Evolutionary conservation across 2,797 vertebrate species (phyloP).

Genomic region (Amniataba percoides): DNA sequence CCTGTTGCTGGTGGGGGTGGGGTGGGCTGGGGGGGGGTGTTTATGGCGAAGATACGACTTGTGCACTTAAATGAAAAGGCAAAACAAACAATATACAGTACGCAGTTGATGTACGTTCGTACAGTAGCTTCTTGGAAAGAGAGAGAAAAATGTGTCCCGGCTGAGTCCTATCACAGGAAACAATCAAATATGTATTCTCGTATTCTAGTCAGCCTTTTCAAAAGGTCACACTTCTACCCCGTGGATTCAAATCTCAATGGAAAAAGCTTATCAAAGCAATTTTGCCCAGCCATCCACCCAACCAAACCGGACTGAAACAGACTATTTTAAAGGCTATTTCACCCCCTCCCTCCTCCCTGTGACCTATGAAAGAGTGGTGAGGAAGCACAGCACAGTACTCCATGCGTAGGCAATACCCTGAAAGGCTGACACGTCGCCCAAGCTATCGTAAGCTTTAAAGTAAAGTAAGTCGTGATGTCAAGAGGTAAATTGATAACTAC

Average conservation of each 20-base stretch:
- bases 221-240: slow-evolving; percentile 84
- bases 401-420: slow-evolving; percentile 29
- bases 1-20: not conserved
- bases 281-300: slow-evolving; percentile 62
- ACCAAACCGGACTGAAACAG: slow-evolving; percentile 59
- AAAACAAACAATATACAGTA: slow-evolving; percentile 41
- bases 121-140: slow-evolving; percentile 38
- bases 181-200: slow-evolving; percentile 76
- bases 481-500: slow-evolving; percentile 48
- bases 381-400: slow-evolving; percentile 32
- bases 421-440: slow-evolving; percentile 39
- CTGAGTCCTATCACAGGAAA: slow-evolving; percentile 74
- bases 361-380: slow-evolving; percentile 57
- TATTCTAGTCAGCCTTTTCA: slow-evolving; percentile 81
- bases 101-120: slow-evolving; percentile 22
- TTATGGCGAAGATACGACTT: slow-evolving; percentile 32
- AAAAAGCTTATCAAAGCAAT: slow-evolving; percentile 85
- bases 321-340: slow-evolving; percentile 65
- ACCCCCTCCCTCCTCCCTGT: slow-evolving; percentile 19
- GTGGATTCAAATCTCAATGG: slow-evolving; percentile 81
- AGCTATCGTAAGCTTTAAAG: slow-evolving; percentile 26
- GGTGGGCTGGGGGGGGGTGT: slow-evolving; percentile 4
- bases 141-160: slow-evolving; percentile 53
- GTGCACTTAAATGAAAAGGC: slow-evolving; percentile 44
- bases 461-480: slow-evolving; percentile 42